Conservation (phyloP, 2,888 invertebrate species). For the Tiliacea citrago region DNA sequence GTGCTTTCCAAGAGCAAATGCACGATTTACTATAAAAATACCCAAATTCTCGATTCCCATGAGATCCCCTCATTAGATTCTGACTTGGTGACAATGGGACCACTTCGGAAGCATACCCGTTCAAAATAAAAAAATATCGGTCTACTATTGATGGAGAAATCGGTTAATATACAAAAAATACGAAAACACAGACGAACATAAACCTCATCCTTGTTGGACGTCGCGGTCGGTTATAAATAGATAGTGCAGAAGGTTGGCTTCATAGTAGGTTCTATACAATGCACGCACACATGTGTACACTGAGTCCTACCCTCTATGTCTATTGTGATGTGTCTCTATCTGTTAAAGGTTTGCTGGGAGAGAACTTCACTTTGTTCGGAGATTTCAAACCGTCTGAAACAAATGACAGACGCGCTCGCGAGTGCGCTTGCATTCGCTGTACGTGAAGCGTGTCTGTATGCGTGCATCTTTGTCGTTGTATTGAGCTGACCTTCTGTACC, state of each 20-base stretch:
- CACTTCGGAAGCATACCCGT: too few relatives aligned
- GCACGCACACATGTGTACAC: background rate
- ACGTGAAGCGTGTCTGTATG: background rate
- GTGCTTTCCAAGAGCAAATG: too few relatives aligned
- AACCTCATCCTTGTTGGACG: too few relatives aligned
- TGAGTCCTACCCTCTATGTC: background rate
- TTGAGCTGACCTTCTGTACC: background rate
- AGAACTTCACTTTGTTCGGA: background rate
- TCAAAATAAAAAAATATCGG: too few relatives aligned
- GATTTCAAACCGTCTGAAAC: background rate
- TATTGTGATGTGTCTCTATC: background rate
- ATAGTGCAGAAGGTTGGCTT: background rate
- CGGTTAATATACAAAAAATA: too few relatives aligned
- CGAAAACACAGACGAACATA: too few relatives aligned
- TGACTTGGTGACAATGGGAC: too few relatives aligned
- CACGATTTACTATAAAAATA: too few relatives aligned
- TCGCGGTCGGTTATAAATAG: too few relatives aligned
- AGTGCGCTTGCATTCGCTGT: background rate
- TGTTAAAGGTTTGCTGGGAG: background rate
- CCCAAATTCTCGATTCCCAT: too few relatives aligned
- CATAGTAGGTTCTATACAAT: background rate
- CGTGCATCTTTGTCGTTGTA: background rate
- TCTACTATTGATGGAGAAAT: too few relatives aligned
- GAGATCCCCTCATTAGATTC: too few relatives aligned
- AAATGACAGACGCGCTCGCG: background rate